Evolutionary conservation across 2,888 invertebrate genomes (phyloP).

Genomic region (Gryllus longicercus): DNA sequence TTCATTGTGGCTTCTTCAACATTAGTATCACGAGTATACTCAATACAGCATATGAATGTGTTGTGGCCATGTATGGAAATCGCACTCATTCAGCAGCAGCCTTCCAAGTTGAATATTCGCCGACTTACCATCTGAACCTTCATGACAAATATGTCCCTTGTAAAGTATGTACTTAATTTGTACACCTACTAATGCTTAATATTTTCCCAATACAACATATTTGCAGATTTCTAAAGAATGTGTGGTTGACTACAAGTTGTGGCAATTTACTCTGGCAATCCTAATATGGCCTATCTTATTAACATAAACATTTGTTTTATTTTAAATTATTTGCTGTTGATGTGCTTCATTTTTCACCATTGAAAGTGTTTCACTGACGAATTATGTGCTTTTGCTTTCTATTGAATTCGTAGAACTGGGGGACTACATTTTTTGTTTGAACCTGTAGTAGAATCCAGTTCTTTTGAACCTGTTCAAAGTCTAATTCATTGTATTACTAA

Average conservation of each 20-base stretch:
- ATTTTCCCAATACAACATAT: not conserved
- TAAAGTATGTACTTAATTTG: not conserved
- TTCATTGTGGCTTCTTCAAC: not conserved
- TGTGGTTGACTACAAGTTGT: too few relatives aligned
- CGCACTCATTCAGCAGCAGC: not conserved
- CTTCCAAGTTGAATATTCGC: not conserved
- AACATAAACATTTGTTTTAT: too few relatives aligned
- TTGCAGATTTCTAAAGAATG: too few relatives aligned
- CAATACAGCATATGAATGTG: not conserved
- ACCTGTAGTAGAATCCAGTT: too few relatives aligned
- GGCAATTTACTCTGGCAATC: slow-evolving; percentile 3
- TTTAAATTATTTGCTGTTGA: too few relatives aligned
- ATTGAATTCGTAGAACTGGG: too few relatives aligned
- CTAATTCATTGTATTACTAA: not conserved
- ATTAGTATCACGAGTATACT: not conserved
- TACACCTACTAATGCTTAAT: not conserved
- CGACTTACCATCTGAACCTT: not conserved
- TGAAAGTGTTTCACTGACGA: too few relatives aligned
- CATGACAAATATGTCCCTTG: not conserved
- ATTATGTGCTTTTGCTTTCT: too few relatives aligned
- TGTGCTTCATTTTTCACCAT: too few relatives aligned
- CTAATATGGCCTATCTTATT: not conserved
- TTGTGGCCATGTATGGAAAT: not conserved
- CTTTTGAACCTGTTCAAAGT: not conserved
- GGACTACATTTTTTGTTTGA: too few relatives aligned